These are phyloP conservation scores for Pteria penguin DNA, from an alignment of 2,888 invertebrate genomes.

Conservation along the genomic window DNA sequence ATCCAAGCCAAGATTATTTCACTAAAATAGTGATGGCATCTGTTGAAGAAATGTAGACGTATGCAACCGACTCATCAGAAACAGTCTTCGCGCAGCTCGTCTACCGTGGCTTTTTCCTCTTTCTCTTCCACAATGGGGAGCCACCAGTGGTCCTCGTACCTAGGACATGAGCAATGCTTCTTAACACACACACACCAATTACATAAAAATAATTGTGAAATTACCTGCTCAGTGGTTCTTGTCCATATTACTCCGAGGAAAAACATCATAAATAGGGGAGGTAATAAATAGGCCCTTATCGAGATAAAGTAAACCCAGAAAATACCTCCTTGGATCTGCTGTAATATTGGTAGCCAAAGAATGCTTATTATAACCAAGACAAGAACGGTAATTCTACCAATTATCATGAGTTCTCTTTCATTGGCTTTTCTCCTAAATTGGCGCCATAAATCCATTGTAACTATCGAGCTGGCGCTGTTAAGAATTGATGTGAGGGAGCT, in stretches of 20 bases:
- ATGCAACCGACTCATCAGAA: too few species aligned
- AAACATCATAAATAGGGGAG: constrained; percentile 82
- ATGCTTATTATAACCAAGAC: constrained; percentile 75
- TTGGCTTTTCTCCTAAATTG: constrained; percentile 70
- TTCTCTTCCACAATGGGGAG: too few species aligned
- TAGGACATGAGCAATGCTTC: too few species aligned
- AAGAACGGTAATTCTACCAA: constrained; percentile 77
- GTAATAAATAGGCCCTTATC: constrained; percentile 82
- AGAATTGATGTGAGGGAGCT: constrained; percentile 83
- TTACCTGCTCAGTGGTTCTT: constrained; percentile 82
- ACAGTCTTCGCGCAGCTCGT: too few species aligned
- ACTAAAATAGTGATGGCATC: not conserved
- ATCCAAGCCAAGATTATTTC: too few species aligned
- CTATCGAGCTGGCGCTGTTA: constrained; percentile 82
- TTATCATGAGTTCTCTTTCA: constrained; percentile 78
- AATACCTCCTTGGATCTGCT: constrained; percentile 80
- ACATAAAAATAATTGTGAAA: too few species aligned
- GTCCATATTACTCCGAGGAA: constrained; percentile 81
- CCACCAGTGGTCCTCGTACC: too few species aligned
- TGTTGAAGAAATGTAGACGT: not conserved
- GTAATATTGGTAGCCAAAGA: constrained; percentile 82
- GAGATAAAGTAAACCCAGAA: constrained; percentile 83
- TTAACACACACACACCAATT: too few species aligned
- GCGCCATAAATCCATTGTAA: constrained; percentile 82
- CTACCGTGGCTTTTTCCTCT: too few species aligned